These are phyloP conservation scores for Zaprionus taronus DNA, from an alignment of 1,140 invertebrate genomes.

Conservation along the genomic window DNA sequence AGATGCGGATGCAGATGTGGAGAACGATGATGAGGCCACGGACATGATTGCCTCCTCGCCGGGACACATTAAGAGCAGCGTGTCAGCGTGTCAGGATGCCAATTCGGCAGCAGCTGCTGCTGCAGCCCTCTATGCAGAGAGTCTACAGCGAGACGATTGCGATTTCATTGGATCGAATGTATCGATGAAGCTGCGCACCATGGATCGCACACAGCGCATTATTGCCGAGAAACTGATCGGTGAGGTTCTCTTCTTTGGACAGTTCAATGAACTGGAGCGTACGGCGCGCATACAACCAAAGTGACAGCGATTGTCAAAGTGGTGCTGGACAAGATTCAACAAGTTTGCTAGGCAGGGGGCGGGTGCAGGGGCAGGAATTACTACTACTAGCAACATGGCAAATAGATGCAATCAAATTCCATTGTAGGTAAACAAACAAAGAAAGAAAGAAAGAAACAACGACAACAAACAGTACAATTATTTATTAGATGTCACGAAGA, in stretches of 20 bases:
- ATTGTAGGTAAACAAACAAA: conserved; percentile 51
- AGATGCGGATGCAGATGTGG: conserved; percentile 55
- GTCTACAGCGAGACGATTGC: conserved; percentile 64
- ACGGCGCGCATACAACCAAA: conserved; percentile 79
- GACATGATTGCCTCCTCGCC: conserved; percentile 74
- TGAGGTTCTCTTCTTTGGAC: conserved; percentile 84
- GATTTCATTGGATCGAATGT: conserved; percentile 84
- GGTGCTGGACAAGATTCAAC: conserved; percentile 46
- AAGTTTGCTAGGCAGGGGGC: conserved; percentile 5
- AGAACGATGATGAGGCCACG: conserved; percentile 71
- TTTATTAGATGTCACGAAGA: conserved; percentile 57
- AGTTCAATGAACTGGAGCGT: conserved; percentile 81
- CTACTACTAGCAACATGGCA: conserved; percentile 54
- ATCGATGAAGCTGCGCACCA: conserved; percentile 82
- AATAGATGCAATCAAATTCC: conserved; percentile 64
- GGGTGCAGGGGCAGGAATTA: conserved; percentile 23
- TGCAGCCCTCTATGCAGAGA: conserved; percentile 75
- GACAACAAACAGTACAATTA: conserved; percentile 68
- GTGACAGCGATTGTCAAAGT: conserved; percentile 71
- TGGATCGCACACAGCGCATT: conserved; percentile 83
- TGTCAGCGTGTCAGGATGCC: conserved; percentile 63
- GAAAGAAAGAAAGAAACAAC: conserved; percentile 44
- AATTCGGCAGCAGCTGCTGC: conserved; percentile 65
- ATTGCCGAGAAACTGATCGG: conserved; percentile 85
- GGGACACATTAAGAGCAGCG: conserved; percentile 70